Evolutionary conservation across 2,888 invertebrate genomes (phyloP), one percentile per base, ranked within the genome.

Genomic region (Lottia gigantea): DNA sequence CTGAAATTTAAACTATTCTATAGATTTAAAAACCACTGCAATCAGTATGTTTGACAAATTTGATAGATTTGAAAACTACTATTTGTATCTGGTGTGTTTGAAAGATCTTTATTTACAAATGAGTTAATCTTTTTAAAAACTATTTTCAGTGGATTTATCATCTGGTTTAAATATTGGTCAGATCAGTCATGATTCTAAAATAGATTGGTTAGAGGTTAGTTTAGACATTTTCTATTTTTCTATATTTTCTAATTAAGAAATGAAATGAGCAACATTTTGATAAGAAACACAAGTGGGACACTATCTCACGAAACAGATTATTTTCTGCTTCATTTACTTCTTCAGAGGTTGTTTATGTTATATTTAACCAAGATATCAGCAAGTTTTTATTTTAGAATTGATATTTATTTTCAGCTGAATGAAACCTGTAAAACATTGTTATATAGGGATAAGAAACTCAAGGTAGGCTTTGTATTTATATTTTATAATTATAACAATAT

Each of bases 11-110:
- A 23, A 55, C 0, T 99, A 97, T 87, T 90, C 99, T 4, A 91
- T 98, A 73, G 98, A 99, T 88, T 91, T 96, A 77, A 96, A 97
- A 88, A 98, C 98, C 0, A 94, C 98, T 67, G 94, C 95, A 65
- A 92, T 98, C 1, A 92, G 96, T 73, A 93, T 94, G 84, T 72
- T 46, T 6, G 55, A 55, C n/a, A n/a, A n/a, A 97, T 87, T 90
- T 99, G 4, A 91, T 98, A 73, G 98, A 99, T 88, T 91, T 96
- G 76, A 96, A 97, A 88, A 98, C 98, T 0, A 94, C 95, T 65
- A 92, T 98, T 1, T 92, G 96, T 73, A 93, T 94, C n/a, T n/a
- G 84, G 71, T 46, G 2, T 19, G 19, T 31, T 31, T 31, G 31
- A 31, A 31, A 31, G 31, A 31, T 26, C 7, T 31, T 16, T 14